Base-by-base conservation (phyloP, 1,140 invertebrate species). In the Drosophila melanogaster region DNA sequence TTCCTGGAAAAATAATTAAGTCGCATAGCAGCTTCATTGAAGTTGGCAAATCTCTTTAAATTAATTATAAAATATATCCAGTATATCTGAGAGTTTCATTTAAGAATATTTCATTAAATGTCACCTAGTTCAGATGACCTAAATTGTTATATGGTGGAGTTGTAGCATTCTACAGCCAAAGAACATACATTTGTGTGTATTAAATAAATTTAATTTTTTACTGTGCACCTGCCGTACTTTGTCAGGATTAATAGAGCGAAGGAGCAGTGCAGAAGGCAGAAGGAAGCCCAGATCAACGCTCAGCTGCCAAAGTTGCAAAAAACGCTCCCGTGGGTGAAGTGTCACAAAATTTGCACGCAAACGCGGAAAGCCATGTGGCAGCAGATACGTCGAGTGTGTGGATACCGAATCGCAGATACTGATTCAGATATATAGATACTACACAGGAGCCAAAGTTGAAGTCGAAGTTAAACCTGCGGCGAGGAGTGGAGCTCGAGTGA, bases 281-380 rank as follows among this genome's bases (percentile, higher is more conserved):
- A 19, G 57, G 46, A 14, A 38, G 22, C 47, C 35, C 46, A 35
- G 59, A 65, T 66, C 54, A 41, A 40, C 43, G 19, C 49, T 54
- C 40, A 67, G 50, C 73, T 67, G 71, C 54, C 55, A 76, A 56
- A 60, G 53, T 47, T 50, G 71, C 75, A 77, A 57, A 77, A 77
- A 71, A 44, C 73, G 67, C 59, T 87, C 83, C 83, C 83, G 83
- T 87, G 83, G 83, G 83, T 79, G 83, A 87, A 83, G 71, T 87
- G 83, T 87, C 83, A 87, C 83, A 86, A 78, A 86, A 86, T 86
- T 86, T 86, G 74, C 72, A 75, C 72, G 72, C 72, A 74, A 75
- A 75, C 72, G 73, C 78, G 81, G 58, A 77, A 81, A 78, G 81
- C 72, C 72, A 75, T 71, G 66, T 75, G 72, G 62, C 62, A 77